phyloP scores from a whole-genome alignment of 2,113 vertebrate species.

The Vireo altiloquus region DNA sequence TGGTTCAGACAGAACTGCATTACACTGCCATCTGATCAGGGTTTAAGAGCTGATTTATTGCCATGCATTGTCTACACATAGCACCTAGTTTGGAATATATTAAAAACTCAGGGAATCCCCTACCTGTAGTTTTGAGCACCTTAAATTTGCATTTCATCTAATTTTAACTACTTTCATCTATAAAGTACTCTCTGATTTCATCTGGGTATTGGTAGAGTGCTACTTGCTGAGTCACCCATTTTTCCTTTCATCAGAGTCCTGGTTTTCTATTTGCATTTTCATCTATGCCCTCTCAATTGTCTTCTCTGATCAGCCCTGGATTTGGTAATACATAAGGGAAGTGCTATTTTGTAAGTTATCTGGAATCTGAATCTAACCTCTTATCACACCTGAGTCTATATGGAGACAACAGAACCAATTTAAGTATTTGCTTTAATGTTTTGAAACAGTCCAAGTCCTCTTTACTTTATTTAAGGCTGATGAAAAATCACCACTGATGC shows the following conservation, averaged over 20 bases:
- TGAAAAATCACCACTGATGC: neutral
- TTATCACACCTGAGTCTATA: neutral
- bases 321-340: neutral
- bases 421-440: neutral
- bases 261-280: neutral
- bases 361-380: neutral
- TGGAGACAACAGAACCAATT: neutral
- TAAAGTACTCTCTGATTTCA: neutral
- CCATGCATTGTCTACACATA: neutral
- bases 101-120: neutral
- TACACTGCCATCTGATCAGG: neutral
- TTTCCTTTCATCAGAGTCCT: neutral
- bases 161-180: neutral
- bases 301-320: neutral
- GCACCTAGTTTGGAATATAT: neutral
- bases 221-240: neutral
- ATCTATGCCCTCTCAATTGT: neutral
- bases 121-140: neutral
- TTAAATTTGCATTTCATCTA: neutral
- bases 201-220: neutral
- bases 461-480: neutral
- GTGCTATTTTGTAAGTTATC: neutral
- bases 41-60: neutral
- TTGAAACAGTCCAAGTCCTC: neutral
- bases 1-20: neutral